phyloP scores from a whole-genome alignment of 2,113 vertebrate species.

The Pluvialis apricaria region DNA sequence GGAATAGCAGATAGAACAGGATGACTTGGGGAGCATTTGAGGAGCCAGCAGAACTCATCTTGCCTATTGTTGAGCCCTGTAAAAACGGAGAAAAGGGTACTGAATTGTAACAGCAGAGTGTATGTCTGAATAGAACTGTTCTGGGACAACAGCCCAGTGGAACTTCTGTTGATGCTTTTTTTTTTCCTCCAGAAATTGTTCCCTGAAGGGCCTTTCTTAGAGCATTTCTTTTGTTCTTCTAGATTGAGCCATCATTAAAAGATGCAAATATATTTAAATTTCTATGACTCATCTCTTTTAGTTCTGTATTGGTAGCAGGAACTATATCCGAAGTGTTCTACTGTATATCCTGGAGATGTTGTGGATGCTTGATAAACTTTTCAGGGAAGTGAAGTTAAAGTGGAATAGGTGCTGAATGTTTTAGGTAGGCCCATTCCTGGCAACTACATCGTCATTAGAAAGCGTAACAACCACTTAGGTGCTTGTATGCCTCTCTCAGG shows the following conservation, averaged over 20 bases:
- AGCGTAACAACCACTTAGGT: background rate
- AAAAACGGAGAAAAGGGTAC: background rate
- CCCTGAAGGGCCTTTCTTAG: background rate
- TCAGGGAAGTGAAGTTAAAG: background rate
- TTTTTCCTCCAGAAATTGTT: background rate
- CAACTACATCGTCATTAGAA: background rate
- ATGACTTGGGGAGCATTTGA: background rate
- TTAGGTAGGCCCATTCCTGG: background rate
- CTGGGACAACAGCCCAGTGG: background rate
- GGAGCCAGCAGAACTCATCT: background rate
- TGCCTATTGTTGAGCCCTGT: background rate
- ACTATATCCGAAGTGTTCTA: background rate
- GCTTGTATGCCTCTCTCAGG: background rate
- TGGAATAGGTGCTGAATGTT: background rate
- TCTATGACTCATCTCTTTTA: background rate
- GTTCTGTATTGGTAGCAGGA: background rate
- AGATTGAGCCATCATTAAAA: background rate
- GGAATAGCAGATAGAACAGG: background rate
- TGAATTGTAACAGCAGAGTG: background rate
- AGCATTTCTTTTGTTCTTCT: background rate
- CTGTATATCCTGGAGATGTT: background rate
- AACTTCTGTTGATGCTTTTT: background rate
- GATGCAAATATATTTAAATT: background rate
- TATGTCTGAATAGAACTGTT: background rate
- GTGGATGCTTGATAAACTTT: background rate